Base-by-base conservation (phyloP, 2,797 vertebrate genomes). In the Phrynocephalus guinanensis region DNA sequence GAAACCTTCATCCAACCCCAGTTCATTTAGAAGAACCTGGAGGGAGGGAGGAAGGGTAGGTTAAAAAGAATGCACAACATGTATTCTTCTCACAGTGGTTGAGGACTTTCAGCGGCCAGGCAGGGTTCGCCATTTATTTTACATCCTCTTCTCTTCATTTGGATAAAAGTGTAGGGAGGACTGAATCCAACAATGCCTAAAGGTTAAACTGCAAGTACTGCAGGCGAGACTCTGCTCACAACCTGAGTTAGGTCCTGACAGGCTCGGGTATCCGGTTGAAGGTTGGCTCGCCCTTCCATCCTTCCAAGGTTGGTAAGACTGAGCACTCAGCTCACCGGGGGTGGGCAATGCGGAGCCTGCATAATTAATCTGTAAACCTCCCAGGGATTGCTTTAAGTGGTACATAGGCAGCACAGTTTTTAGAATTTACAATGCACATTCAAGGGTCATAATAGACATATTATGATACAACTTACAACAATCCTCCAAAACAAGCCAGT, bases 11-110 rank as follows among this genome's bases (percentile, higher is more conserved):
- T 99, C 98, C 90, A 99, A 97, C 28, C 98, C 98, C 7, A 99
- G 96, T 92, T 99, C 99, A 0, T 98, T 96, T 11, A 99, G 95
- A 81, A 99, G 96, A 87, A 99, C 97, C 99, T 99, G 96, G 22
- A 50, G 3, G 75, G 22, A 26, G 20, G 0, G 7, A 22, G 1
- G 30, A 28, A 28, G 20, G 6, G 28, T 9, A 56, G 50, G 1
- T 7, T 20, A 4, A 20, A 48, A 1, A 24, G 11, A 5, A 13
- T 18, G 22, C 9, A 79, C 50, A 56, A 38, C 13, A 38, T 26
- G 8, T 9, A 67, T 3, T 60, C 6, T 71, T 33, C n/a, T 33
- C 9, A 9, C 60, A 66, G 13, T 11, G 10, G 33, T 2, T 4
- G 38, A 4, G 30, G 24, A 71, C 18, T 30, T 66, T 13, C 52